These are phyloP conservation scores for Thamnaconus septentrionalis DNA, from an alignment of 2,113 vertebrate species.

Conservation along the genomic window DNA sequence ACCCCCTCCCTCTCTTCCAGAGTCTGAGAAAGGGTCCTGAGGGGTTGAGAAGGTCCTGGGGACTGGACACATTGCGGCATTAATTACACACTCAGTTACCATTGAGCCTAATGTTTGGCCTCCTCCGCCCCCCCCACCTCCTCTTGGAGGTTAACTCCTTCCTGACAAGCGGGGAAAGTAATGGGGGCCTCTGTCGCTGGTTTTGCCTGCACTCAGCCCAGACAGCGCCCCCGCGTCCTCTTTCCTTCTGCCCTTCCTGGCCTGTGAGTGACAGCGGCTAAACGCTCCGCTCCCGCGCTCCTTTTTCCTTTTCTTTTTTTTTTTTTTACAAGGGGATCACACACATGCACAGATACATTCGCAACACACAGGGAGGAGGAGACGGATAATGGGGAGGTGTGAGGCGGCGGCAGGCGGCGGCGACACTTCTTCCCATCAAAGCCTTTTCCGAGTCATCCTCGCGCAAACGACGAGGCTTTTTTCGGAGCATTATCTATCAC, in stretches of 20 bases:
- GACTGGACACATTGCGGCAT: conserved; percentile 87
- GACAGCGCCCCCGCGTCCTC: conserved; percentile 56
- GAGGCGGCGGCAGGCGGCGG: conserved; percentile 44
- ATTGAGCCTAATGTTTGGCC: conserved; percentile 82
- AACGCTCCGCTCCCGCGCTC: conserved; percentile 45
- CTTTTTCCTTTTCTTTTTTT: conserved; percentile 14
- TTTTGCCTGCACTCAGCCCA: conserved; percentile 66
- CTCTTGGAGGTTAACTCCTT: conserved; percentile 75
- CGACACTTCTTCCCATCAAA: conserved; percentile 62
- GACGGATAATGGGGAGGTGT: conserved; percentile 48
- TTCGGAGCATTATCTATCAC: conserved; percentile 58
- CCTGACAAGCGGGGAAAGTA: conserved; percentile 78
- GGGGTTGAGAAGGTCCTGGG: conserved; percentile 82
- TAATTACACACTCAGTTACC: conserved; percentile 97
- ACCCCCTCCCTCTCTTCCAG: conserved; percentile 71
- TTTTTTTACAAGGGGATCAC: conserved; percentile 32
- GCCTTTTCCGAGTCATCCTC: conserved; percentile 41
- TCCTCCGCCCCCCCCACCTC: conserved; percentile 50
- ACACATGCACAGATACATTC: too few relatives aligned
- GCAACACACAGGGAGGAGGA: conserved; percentile 31
- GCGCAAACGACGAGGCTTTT: conserved; percentile 65
- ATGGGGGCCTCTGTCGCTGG: conserved; percentile 66
- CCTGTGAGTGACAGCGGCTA: conserved; percentile 56
- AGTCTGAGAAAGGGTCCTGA: conserved; percentile 83
- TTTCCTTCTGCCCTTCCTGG: conserved; percentile 16